Percentiles rank a stretch among this genome's conserved stretches.
Conservation (phyloP, 1,140 invertebrate genomes). For the Orius laevigatus region DNA sequence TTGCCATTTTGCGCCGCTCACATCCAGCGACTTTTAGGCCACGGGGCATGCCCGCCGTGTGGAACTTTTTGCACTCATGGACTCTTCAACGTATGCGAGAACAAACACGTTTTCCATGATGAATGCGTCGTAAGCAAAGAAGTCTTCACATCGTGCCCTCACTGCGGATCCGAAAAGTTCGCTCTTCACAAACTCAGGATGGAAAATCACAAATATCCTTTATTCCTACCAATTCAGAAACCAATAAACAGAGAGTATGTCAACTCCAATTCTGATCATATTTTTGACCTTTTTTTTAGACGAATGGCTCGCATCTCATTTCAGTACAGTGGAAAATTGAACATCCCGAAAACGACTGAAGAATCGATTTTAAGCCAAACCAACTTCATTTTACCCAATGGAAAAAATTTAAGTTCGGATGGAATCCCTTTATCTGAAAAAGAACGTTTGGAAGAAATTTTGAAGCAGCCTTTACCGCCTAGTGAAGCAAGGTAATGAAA, state of each 20-base stretch:
- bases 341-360: neutral
- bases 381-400: constrained; percentile 21
- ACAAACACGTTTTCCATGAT: constrained; percentile 52
- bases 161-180: constrained; percentile 48
- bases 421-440: constrained; percentile 25
- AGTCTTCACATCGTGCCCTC: constrained; percentile 48
- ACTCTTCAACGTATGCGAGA: constrained; percentile 50
- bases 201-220: constrained; percentile 35
- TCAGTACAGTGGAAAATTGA: no score
- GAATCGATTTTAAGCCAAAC: neutral
- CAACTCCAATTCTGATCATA: neutral
- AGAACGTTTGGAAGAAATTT: constrained; percentile 25
- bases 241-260: constrained; percentile 28
- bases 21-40: constrained; percentile 50
- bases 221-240: constrained; percentile 37
- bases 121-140: constrained; percentile 44
- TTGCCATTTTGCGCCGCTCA: constrained; percentile 71
- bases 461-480: constrained; percentile 18
- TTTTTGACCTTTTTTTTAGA: neutral
- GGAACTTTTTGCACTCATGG: constrained; percentile 83
- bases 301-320: no score
- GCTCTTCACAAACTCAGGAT: constrained; percentile 41
- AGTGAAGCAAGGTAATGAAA: constrained; percentile 14
- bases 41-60: constrained; percentile 82
- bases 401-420: constrained; percentile 22